A percentile compares a stretch with the other conserved stretches of the same genome.
These are phyloP conservation scores for Trichogramma dendrolimi DNA, from an alignment of 2,888 invertebrate genomes.

Conservation along the genomic window DNA sequence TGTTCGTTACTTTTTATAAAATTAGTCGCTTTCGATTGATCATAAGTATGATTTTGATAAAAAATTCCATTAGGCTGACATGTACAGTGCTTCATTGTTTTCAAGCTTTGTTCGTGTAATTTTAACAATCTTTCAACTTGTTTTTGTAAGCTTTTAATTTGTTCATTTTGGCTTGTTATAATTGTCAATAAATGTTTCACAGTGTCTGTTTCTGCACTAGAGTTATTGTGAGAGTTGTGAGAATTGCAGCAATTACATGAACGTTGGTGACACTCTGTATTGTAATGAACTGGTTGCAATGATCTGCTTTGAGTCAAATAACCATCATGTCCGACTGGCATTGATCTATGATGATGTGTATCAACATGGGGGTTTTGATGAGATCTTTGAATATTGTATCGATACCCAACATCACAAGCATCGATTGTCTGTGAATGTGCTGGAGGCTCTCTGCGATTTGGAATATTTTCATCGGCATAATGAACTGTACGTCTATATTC, in stretches of 20 bases:
- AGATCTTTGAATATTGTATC: constrained; percentile 18
- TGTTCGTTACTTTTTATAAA: constrained; percentile 31
- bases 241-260: constrained; percentile 17
- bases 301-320: constrained; percentile 16
- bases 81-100: constrained; percentile 33
- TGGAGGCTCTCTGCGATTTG: not conserved
- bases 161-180: constrained; percentile 66
- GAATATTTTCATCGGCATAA: constrained; percentile 10
- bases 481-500: constrained; percentile 9
- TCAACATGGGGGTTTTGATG: constrained; percentile 15
- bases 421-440: not conserved
- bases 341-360: constrained; percentile 14
- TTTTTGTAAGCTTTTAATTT: constrained; percentile 61
- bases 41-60: constrained; percentile 26
- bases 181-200: constrained; percentile 59
- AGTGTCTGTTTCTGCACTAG: constrained; percentile 38
- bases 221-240: constrained; percentile 20
- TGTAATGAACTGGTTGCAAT: constrained; percentile 28
- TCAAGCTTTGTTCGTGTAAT: constrained; percentile 40
- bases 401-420: not conserved
- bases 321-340: constrained; percentile 8
- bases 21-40: constrained; percentile 17
- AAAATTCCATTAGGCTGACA: constrained; percentile 28
- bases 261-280: constrained; percentile 25
- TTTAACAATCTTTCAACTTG: constrained; percentile 61